Conservation (phyloP, 2,888 invertebrate genomes). For the Tanytarsus gracilentus region DNA sequence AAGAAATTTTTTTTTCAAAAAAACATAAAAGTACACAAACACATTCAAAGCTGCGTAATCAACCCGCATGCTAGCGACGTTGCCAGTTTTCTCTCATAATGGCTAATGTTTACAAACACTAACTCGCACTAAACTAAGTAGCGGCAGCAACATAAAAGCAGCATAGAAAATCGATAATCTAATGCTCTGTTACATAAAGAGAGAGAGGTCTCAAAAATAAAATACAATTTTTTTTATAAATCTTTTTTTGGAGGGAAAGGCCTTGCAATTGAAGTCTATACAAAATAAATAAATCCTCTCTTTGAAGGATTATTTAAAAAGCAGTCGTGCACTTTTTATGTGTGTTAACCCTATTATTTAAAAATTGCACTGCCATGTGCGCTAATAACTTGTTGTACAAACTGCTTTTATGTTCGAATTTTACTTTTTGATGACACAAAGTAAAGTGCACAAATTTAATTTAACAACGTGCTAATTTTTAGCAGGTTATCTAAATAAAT, state of each 20-base stretch:
- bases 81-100: slow-evolving; percentile 22
- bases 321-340: too few species aligned
- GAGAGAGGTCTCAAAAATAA: neutral
- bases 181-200: slow-evolving; percentile 28
- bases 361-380: slow-evolving; percentile 3
- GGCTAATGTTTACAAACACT: slow-evolving; percentile 23
- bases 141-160: slow-evolving; percentile 16
- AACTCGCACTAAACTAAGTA: neutral
- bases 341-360: neutral
- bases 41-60: neutral
- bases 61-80: neutral
- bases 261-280: neutral
- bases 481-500: too few species aligned
- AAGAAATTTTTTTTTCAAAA: slow-evolving; percentile 10
- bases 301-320: too few species aligned
- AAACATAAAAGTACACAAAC: slow-evolving; percentile 8
- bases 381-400: too few species aligned
- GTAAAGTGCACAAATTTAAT: too few species aligned
- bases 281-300: neutral
- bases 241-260: slow-evolving; percentile 19
- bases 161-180: slow-evolving; percentile 26
- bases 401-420: too few species aligned
- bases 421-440: too few species aligned
- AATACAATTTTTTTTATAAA: slow-evolving; percentile 4
- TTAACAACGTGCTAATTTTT: too few species aligned